Conservation (phyloP, 2,888 invertebrate species). For the Cerastoderma edule region DNA sequence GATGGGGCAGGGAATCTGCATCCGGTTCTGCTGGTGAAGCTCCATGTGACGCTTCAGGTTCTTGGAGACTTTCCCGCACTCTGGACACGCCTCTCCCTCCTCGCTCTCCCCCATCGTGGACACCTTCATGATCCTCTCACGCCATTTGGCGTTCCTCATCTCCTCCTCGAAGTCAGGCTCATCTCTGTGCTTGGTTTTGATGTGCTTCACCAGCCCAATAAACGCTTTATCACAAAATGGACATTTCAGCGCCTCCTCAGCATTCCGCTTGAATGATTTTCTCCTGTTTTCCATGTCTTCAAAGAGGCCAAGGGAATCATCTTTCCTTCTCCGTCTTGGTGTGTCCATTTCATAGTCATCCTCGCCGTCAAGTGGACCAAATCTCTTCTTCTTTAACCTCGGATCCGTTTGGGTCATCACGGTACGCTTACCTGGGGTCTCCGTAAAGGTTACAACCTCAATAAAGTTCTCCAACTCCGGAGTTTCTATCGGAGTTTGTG, state of each 20-base stretch:
- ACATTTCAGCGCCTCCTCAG: slow-evolving; percentile 80
- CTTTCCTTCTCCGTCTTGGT: slow-evolving; percentile 63
- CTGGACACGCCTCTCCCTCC: slow-evolving; percentile 77
- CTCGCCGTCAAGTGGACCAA: slow-evolving; percentile 77
- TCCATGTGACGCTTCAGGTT: slow-evolving; percentile 80
- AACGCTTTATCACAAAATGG: slow-evolving; percentile 81
- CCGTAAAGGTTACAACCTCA: slow-evolving; percentile 77
- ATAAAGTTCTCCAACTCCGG: slow-evolving; percentile 70
- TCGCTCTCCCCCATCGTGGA: slow-evolving; percentile 77
- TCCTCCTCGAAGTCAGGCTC: slow-evolving; percentile 80
- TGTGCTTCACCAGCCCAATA: slow-evolving; percentile 80
- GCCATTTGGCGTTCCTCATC: slow-evolving; percentile 80
- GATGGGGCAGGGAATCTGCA: slow-evolving; percentile 81
- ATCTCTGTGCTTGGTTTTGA: slow-evolving; percentile 79
- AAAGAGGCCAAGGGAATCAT: slow-evolving; percentile 76
- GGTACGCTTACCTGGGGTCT: slow-evolving; percentile 74
- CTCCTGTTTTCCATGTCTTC: slow-evolving; percentile 77
- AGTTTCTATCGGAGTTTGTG: slow-evolving; percentile 70
- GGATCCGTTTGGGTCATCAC: slow-evolving; percentile 81
- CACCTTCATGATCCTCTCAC: slow-evolving; percentile 80
- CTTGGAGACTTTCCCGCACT: slow-evolving; percentile 80
- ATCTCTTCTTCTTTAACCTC: slow-evolving; percentile 78
- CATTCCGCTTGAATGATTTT: slow-evolving; percentile 76
- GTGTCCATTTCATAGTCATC: slow-evolving; percentile 69
- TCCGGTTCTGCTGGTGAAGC: slow-evolving; percentile 79